phyloP scores from a whole-genome alignment of 2,797 vertebrate species.

The Cercopithecus mitis region DNA sequence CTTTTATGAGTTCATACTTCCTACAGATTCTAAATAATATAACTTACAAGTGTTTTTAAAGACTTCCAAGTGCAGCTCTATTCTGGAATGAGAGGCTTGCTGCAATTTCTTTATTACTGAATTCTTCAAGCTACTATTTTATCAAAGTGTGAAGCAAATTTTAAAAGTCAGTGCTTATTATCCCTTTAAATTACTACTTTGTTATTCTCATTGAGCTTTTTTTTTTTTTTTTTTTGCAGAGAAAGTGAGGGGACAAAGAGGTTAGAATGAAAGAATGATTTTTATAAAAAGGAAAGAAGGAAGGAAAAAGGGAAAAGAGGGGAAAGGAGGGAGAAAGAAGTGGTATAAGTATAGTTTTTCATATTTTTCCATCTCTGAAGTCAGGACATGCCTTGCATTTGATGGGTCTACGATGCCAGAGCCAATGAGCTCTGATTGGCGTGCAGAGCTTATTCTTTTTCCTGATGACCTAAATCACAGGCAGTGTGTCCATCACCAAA shows the following conservation, averaged over 20 bases:
- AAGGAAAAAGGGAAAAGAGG: background rate
- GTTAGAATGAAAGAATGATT: background rate
- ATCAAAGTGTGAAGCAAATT: slow-evolving; percentile 44
- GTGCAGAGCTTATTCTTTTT: background rate
- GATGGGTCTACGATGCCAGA: background rate
- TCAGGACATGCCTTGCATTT: background rate
- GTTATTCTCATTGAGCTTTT: background rate
- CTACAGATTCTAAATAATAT: background rate
- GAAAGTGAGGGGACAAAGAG: background rate
- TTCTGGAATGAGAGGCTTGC: background rate
- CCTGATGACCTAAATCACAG: background rate
- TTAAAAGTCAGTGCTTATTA: background rate
- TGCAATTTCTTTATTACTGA: background rate
- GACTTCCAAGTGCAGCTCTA: background rate
- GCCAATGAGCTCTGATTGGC: background rate
- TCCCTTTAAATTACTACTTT: background rate
- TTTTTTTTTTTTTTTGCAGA: background rate
- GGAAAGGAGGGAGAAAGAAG: background rate
- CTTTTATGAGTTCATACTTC: background rate
- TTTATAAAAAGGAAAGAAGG: background rate
- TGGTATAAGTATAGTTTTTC: background rate
- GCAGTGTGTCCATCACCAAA: background rate
- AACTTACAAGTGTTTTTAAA: slow-evolving; percentile 6
- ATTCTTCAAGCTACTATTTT: background rate
- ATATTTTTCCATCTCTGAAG: background rate